Conservation (phyloP, 2,113 vertebrate genomes). For the Crotalus helleri region DNA sequence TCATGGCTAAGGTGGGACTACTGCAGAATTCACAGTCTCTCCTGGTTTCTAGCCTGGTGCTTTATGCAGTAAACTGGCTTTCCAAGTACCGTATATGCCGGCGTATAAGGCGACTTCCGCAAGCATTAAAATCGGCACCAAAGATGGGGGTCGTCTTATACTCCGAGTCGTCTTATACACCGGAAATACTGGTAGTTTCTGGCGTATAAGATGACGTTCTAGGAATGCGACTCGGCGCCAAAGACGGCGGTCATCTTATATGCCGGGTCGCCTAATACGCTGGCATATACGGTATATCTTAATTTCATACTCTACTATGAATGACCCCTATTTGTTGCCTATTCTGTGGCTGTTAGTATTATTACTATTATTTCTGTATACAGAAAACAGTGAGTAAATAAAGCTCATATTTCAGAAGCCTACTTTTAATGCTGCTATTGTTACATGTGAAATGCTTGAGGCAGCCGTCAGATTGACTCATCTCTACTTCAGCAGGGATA, state of each 20-base stretch:
- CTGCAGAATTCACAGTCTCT: background rate
- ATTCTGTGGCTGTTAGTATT: background rate
- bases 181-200: no score
- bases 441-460: background rate
- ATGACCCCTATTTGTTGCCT: background rate
- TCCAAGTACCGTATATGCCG: background rate
- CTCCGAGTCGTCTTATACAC: no score
- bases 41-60: background rate
- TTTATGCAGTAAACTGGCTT: background rate
- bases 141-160: no score
- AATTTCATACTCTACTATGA: background rate
- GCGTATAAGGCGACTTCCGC: no score
- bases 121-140: no score
- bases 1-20: background rate
- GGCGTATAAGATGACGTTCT: no score
- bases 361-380: background rate
- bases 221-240: no score
- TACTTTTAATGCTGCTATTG: background rate
- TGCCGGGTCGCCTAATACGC: no score
- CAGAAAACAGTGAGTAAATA: background rate
- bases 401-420: background rate
- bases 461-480: background rate
- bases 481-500: slow-evolving; percentile 17
- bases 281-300: background rate
- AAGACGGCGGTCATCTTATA: no score